phyloP scores from a whole-genome alignment of 37 sponge, comb jelly and placozoan genomes.

The Ianthella basta region DNA sequence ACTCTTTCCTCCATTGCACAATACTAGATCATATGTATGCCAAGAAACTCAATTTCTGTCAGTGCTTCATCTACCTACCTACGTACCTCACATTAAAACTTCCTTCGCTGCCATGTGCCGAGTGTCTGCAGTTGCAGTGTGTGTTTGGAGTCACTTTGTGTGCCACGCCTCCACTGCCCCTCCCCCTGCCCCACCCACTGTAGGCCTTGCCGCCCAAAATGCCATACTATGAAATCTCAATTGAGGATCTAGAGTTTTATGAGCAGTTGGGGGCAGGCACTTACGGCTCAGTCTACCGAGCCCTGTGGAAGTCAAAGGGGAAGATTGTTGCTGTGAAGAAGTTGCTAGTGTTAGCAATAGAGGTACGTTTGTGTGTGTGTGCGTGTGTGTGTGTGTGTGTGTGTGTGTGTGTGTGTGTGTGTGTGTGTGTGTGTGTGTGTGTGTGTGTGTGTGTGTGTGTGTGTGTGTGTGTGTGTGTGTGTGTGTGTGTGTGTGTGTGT shows the following conservation, averaged over 20 bases:
- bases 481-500: conserved; percentile 31
- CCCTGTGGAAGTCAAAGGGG: conserved; percentile 71
- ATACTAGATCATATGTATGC: too few relatives aligned
- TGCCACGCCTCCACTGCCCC: neutral
- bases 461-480: conserved; percentile 38
- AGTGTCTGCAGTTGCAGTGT: too few relatives aligned
- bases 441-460: conserved; percentile 42
- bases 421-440: conserved; percentile 36
- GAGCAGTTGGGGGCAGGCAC: conserved; percentile 82
- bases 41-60: too few relatives aligned
- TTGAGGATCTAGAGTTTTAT: conserved; percentile 77
- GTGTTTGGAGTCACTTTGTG: too few relatives aligned
- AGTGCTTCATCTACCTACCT: too few relatives aligned
- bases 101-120: too few relatives aligned
- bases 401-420: conserved; percentile 39
- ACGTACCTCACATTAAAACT: too few relatives aligned
- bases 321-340: conserved; percentile 90
- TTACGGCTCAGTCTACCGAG: conserved; percentile 83
- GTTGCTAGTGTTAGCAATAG: conserved; percentile 64
- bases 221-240: conserved; percentile 73
- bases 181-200: neutral
- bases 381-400: conserved; percentile 37
- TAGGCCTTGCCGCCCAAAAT: conserved; percentile 31
- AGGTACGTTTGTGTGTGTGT: conserved; percentile 56
- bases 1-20: too few relatives aligned